Conservation (phyloP, 2,797 vertebrate species). For the Xenops minutus region DNA sequence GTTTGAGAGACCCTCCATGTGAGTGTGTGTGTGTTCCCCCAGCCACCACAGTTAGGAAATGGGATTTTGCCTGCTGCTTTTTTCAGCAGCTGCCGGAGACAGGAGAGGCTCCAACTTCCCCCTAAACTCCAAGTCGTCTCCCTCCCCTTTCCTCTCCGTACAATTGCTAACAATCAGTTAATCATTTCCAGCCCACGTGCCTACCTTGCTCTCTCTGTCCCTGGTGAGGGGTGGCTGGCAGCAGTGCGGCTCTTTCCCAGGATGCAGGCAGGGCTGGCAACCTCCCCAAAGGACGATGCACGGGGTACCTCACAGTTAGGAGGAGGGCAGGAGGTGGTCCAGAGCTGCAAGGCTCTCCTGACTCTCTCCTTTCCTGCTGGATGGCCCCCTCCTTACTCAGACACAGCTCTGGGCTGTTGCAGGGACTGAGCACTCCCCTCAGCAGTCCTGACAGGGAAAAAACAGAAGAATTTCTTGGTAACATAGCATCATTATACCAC, state of each 20-base stretch:
- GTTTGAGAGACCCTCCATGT: neutral
- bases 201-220: neutral
- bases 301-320: neutral
- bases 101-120: neutral
- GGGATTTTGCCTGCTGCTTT: neutral
- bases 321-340: neutral
- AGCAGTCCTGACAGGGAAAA: neutral
- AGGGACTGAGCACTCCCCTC: neutral
- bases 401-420: neutral
- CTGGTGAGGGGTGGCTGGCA: neutral
- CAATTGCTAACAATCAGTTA: neutral
- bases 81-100: neutral
- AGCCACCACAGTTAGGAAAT: neutral
- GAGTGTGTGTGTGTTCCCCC: accelerated
- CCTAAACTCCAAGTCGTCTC: neutral
- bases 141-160: neutral
- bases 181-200: neutral
- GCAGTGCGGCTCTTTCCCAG: neutral
- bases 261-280: neutral
- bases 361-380: neutral
- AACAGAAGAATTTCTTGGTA: neutral
- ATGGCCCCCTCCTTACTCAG: neutral
- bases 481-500: neutral
- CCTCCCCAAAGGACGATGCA: neutral
- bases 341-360: neutral